A percentile compares a stretch with the other conserved stretches of the same genome.
Conservation (phyloP, 1,140 invertebrate genomes). For the Pogonomyrmex californicus region DNA sequence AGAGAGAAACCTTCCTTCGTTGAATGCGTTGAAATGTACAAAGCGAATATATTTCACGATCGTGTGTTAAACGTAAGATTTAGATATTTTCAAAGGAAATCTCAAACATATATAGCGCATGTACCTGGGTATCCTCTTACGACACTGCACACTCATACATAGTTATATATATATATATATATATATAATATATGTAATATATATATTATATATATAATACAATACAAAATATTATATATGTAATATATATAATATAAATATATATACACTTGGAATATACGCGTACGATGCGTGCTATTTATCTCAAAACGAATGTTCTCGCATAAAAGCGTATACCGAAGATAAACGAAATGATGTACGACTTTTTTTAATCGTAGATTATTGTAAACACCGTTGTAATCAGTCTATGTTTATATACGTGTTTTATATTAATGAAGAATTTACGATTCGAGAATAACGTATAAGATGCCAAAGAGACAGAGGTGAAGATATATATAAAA, state of each 20-base stretch:
- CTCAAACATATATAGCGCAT: constrained; percentile 60
- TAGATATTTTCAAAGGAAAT: constrained; percentile 63
- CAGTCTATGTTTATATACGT: constrained; percentile 87
- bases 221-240: constrained; percentile 19
- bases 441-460: constrained; percentile 67
- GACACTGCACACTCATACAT: constrained; percentile 57
- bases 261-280: constrained; percentile 62
- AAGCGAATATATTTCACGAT: constrained; percentile 58
- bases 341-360: constrained; percentile 73
- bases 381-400: constrained; percentile 86
- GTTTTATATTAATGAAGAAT: constrained; percentile 86
- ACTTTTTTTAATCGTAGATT: constrained; percentile 83
- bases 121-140: constrained; percentile 63
- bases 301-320: constrained; percentile 67
- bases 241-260: constrained; percentile 49
- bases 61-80: constrained; percentile 61
- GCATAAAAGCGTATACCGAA: constrained; percentile 65
- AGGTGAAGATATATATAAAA: constrained; percentile 1
- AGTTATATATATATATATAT: constrained; percentile 30
- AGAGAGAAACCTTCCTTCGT: constrained; percentile 18
- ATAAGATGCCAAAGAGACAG: constrained; percentile 55
- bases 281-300: constrained; percentile 64
- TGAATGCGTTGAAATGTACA: constrained; percentile 61
- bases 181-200: constrained; percentile 46
- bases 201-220: constrained; percentile 29